Evolutionary conservation across 2,113 vertebrate species (phyloP), one percentile per base, ranked within the genome.

Genomic region (Microtus oregoni): DNA sequence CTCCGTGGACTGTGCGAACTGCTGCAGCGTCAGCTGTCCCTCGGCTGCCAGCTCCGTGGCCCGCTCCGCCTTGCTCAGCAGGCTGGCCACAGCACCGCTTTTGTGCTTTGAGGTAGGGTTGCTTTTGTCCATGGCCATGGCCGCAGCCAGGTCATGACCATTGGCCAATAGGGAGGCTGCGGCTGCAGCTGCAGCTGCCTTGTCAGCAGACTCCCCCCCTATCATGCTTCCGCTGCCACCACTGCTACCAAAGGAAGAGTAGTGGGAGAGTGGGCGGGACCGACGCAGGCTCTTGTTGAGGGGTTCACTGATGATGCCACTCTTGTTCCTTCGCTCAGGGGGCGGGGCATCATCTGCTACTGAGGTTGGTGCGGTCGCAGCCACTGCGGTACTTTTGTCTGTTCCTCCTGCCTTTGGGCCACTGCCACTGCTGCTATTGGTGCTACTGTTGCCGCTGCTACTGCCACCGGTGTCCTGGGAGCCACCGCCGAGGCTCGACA

Each of bases 221-320:
- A 97, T 96, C 94, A 98, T 77, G 94, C 96, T 95, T 90, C 99
- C 99, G 91, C 99, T 98, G 97, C 99, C 99, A 90, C 99, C 99
- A 81, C 99, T 99, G 98, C 99, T 98, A 86, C 99, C 99, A 28
- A 99, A 99, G 81, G 99, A 99, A 92, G 99, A 99, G 97, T 99
- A 99, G 98, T 99, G 99, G 94, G 99, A 99, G 91, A 99, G 99
- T 26, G 99, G 99, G 41, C 99, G 99, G 55, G 99, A 99, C 98
- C 99, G 99, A 98, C 99, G 99, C 98, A 99, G 99, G 98, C 99
- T 99, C 99, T 99, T 99, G 97, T 99, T 99, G 97, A 99, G 99
- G 90, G 99, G 99, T 98, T 99, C 99, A 10, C 99, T 99, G 98
- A 99, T 99, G 99, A 99, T 99, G 96, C 99, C 99, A 32, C 99